Evolutionary conservation across 2,888 invertebrate genomes (phyloP), one percentile per base, ranked within the genome.

Genomic region (Drosophila rubida): DNA sequence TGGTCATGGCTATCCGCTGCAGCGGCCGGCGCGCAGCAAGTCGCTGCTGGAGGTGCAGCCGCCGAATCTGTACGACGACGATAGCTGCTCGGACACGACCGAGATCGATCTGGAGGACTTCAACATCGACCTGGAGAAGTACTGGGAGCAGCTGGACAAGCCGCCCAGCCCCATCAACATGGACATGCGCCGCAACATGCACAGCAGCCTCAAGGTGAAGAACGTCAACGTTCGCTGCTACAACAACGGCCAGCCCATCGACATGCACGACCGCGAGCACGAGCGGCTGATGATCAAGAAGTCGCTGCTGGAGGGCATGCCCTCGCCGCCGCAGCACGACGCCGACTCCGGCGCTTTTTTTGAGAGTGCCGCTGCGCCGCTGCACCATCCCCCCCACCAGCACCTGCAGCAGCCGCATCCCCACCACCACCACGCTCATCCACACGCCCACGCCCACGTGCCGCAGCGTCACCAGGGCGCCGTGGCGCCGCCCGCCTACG

Each of bases 71-170:
- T 92, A 88, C 41, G 91, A 91, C 45, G 92, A 92, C 42, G 84
- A 92, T 72, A 91, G 90, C 30, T 91, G 91, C 65, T 91, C 92
- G 1, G 92, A 92, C 42, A 91, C 92, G 19, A 92, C 92, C 0
- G 91, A 92, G 76, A 89, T 92, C 69, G 92, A 92, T 48, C 70
- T 92, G 41, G 91, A 92, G 66, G 92, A 92, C 62, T 92, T 92
- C 49, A 92, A 92, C 69, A 91, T 92, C 49, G 92, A 92, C 64
- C 81, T 92, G 69, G 92, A 91, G 55, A 92, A 92, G 73, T 92
- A 92, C 72, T 92, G 92, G 91, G 92, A 91, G 45, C 91, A 92
- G 67, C 75, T 92, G 53, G 92, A 92, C 69, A 92, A 92, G 55
- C 91, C 91, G 5, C 91, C 91, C 6, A 91, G 91, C 58, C 92